Evolutionary conservation across 2,113 vertebrate species (phyloP).

Genomic region (Antigone vipio): DNA sequence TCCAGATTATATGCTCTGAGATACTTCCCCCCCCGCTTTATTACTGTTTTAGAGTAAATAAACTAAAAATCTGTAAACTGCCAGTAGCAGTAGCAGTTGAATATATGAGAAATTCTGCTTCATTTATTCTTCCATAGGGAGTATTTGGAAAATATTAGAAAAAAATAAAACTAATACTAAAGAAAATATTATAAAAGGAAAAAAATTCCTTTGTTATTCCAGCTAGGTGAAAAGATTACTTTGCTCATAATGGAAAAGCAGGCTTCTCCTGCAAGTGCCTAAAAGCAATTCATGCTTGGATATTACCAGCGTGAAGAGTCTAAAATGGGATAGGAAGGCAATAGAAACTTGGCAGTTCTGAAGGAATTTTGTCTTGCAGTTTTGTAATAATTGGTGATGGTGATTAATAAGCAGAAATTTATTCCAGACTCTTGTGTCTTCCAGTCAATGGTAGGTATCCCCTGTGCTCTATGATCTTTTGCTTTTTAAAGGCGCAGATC

Average conservation of each 20-base stretch:
- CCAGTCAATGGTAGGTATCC: background rate
- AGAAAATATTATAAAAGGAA: background rate
- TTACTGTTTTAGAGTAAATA: background rate
- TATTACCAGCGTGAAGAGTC: background rate
- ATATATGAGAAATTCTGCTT: background rate
- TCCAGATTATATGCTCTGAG: background rate
- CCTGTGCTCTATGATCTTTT: background rate
- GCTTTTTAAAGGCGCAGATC: background rate
- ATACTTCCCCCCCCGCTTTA: background rate
- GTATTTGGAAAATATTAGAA: background rate
- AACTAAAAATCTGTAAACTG: background rate
- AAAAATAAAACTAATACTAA: background rate
- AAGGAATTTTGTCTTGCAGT: background rate
- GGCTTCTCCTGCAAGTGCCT: background rate
- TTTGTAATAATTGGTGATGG: background rate
- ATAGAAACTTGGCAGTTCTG: background rate
- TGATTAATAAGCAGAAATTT: background rate
- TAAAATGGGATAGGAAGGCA: background rate
- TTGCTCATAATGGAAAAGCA: background rate
- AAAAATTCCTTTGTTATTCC: background rate
- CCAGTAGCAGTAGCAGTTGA: background rate
- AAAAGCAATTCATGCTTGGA: background rate
- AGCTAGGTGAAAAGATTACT: background rate
- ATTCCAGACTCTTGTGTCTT: background rate
- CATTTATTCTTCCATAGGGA: background rate